These are phyloP conservation scores for Anthopleura sola DNA, from an alignment of 64 coral and sea anemone species.

Conservation along the genomic window DNA sequence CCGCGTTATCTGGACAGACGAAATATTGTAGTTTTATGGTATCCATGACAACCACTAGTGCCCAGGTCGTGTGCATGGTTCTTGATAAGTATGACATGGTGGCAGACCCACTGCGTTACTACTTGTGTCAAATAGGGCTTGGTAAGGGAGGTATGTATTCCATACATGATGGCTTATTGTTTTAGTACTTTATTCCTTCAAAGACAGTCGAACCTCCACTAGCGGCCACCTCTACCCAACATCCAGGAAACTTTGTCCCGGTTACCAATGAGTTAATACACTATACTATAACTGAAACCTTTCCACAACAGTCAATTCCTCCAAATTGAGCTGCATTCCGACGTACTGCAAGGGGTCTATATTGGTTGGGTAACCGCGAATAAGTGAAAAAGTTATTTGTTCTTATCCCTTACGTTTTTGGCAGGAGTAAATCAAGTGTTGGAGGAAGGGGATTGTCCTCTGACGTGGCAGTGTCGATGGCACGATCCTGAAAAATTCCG, in stretches of 20 bases:
- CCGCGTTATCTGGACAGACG: conserved; percentile 57
- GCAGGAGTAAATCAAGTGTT: conserved; percentile 51
- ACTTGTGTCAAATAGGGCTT: conserved; percentile 63
- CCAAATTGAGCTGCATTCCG: too few relatives aligned
- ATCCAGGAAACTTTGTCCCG: too few relatives aligned
- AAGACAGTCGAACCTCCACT: too few relatives aligned
- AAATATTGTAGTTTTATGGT: conserved; percentile 91
- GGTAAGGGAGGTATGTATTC: conserved; percentile 62
- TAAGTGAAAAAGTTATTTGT: background rate
- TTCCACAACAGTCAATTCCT: too few relatives aligned
- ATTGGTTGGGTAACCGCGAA: too few relatives aligned
- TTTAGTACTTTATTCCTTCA: too few relatives aligned
- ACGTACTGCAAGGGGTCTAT: too few relatives aligned
- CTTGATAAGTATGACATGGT: conserved; percentile 72
- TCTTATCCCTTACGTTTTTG: background rate
- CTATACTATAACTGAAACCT: too few relatives aligned
- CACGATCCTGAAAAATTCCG: conserved; percentile 78
- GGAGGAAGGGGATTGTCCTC: conserved; percentile 57
- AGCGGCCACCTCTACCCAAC: too few relatives aligned
- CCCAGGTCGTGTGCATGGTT: conserved; percentile 83
- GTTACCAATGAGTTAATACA: too few relatives aligned
- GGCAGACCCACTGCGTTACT: conserved; percentile 64
- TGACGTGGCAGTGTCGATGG: conserved; percentile 81
- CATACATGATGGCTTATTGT: background rate
- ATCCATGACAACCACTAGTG: conserved; percentile 85